phyloP scores from a whole-genome alignment of 2,888 invertebrate genomes.

The Apamea anceps region DNA sequence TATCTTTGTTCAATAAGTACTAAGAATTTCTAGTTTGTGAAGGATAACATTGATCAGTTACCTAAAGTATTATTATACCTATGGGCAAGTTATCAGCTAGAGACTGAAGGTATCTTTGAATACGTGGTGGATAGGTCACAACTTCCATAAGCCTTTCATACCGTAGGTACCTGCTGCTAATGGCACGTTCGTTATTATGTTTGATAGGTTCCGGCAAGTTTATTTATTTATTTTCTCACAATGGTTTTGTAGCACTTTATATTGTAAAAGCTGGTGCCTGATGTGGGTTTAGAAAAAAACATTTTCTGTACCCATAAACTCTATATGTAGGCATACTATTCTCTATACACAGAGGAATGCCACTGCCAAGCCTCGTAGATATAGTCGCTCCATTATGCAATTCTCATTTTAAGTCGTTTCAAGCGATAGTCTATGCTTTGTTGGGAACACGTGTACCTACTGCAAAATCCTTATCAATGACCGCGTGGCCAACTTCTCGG shows the following conservation, averaged over 20 bases:
- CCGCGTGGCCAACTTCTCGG: background rate
- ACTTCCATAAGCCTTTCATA: background rate
- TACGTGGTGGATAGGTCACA: background rate
- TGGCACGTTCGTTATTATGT: background rate
- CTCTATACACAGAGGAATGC: background rate
- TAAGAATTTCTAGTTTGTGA: slow-evolving; percentile 10
- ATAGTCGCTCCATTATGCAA: background rate
- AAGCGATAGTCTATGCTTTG: background rate
- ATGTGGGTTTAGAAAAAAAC: background rate
- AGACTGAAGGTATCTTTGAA: background rate
- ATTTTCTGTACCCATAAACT: too few species aligned
- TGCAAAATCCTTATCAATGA: background rate
- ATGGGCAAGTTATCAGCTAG: background rate
- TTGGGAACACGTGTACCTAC: background rate
- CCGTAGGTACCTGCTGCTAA: background rate
- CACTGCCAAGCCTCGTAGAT: background rate
- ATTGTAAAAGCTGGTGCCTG: background rate
- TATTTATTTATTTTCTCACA: background rate
- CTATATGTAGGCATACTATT: too few species aligned
- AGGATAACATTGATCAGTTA: slow-evolving; percentile 1
- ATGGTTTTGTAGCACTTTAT: background rate
- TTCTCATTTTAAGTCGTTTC: background rate
- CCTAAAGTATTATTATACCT: background rate
- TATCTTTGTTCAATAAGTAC: slow-evolving; percentile 9
- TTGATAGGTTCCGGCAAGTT: background rate